phyloP scores from a whole-genome alignment of 2,888 invertebrate genomes.

The Melanophora roralis region DNA sequence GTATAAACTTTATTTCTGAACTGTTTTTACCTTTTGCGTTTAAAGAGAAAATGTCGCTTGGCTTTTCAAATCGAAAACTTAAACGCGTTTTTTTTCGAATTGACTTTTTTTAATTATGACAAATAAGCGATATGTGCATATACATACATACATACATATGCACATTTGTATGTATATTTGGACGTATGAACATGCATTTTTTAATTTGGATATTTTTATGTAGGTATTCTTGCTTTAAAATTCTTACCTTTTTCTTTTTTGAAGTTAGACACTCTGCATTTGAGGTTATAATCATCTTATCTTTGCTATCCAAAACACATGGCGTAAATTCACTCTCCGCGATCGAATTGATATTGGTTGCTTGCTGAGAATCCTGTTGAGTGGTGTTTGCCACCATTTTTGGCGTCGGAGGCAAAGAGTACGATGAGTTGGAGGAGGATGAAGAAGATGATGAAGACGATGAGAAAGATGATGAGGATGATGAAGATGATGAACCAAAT shows the following conservation, averaged over 20 bases:
- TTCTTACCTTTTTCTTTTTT: constrained; percentile 53
- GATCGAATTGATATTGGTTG: constrained; percentile 8
- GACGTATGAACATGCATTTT: no score
- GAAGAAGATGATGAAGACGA: constrained; percentile 66
- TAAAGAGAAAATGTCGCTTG: no score
- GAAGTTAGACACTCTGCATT: constrained; percentile 3
- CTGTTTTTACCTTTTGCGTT: no score
- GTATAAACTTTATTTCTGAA: no score
- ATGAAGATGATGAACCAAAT: constrained; percentile 53
- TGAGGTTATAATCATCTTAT: constrained; percentile 19
- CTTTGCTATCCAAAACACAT: constrained; percentile 26
- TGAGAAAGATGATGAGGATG: constrained; percentile 52
- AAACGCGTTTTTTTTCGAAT: no score
- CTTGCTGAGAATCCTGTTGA: constrained; percentile 31
- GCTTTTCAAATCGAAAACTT: no score
- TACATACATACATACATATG: no score
- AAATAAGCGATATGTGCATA: no score
- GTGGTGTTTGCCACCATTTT: constrained; percentile 57
- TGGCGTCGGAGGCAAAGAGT: constrained; percentile 72
- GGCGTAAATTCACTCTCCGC: constrained; percentile 24
- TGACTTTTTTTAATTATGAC: no score
- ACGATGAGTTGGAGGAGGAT: constrained; percentile 73
- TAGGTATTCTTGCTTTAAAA: neutral
- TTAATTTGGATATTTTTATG: no score
- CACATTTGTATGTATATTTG: no score